A percentile compares a stretch with the other conserved stretches of the same genome.
These are phyloP conservation scores for Macroglossus sobrinus DNA, from an alignment of 2,113 vertebrate species.

Conservation along the genomic window DNA sequence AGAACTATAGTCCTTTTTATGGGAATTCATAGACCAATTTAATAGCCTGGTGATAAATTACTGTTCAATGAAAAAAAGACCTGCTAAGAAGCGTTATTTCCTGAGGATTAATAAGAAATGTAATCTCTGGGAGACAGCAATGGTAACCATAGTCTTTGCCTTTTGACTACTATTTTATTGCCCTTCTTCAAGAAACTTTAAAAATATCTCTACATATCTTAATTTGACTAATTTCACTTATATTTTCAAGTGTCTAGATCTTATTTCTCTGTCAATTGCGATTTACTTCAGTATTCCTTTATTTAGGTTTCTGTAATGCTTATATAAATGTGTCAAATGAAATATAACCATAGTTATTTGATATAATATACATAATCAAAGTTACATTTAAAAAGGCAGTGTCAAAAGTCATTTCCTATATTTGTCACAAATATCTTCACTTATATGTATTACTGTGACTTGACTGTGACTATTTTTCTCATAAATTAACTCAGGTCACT, in stretches of 20 bases:
- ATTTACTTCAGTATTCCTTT: constrained; percentile 34
- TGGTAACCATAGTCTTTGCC: neutral
- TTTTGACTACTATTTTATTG: constrained; percentile 14
- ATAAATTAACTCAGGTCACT: constrained; percentile 24
- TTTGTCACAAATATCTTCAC: constrained; percentile 18
- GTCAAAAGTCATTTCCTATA: constrained; percentile 1
- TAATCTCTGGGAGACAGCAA: neutral
- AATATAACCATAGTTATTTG: neutral
- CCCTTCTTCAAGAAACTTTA: neutral
- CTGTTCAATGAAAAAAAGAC: neutral
- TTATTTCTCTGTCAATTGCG: constrained; percentile 43
- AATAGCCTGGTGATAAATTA: neutral
- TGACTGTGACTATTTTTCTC: constrained; percentile 26
- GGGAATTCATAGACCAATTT: neutral
- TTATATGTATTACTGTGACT: constrained; percentile 46
- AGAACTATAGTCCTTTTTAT: neutral
- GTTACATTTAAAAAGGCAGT: neutral
- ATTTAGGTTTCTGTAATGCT: constrained; percentile 44
- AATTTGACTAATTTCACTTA: constrained; percentile 42
- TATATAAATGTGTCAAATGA: constrained; percentile 20
- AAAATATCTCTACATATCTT: constrained; percentile 17
- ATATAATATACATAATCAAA: neutral
- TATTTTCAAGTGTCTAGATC: constrained; percentile 31
- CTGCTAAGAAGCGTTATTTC: neutral
- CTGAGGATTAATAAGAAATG: neutral